Percentiles rank a stretch among this genome's conserved stretches.
Conservation (phyloP, 2,797 vertebrate genomes). For the Choloepus didactylus region DNA sequence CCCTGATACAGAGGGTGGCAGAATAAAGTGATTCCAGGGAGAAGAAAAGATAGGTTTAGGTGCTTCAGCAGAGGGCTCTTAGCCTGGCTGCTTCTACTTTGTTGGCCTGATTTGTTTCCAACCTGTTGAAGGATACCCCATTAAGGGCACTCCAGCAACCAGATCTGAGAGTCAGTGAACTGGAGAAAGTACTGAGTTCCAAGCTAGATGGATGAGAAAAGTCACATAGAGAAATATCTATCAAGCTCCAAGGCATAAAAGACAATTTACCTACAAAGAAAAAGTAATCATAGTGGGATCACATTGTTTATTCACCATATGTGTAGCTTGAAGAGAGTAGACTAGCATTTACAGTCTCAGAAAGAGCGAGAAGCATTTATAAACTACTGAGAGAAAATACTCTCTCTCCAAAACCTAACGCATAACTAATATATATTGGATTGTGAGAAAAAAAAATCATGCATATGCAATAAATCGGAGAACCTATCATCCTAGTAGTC, state of each 20-base stretch:
- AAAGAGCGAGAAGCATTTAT: neutral
- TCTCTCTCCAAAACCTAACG: neutral
- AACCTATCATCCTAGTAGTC: neutral
- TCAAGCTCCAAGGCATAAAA: neutral
- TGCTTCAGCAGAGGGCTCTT: accelerated
- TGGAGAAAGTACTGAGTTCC: neutral
- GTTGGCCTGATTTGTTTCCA: neutral
- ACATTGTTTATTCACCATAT: neutral
- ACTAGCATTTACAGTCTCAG: neutral
- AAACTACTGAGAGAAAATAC: neutral
- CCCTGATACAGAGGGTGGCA: neutral
- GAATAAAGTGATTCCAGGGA: neutral
- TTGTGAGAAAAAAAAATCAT: neutral
- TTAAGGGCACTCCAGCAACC: neutral
- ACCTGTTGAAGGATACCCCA: neutral
- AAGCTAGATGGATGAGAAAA: constrained; percentile 3
- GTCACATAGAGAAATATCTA: neutral
- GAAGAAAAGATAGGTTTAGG: accelerated
- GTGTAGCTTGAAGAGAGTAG: neutral
- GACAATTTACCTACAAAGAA: constrained; percentile 5
- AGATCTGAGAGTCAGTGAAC: neutral
- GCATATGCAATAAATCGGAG: neutral
- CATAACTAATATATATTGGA: neutral
- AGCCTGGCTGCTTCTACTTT: neutral
- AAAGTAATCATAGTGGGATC: neutral